These are phyloP conservation scores for Caenorhabditis doughertyi DNA, from an alignment of 2,888 invertebrate genomes.

Conservation along the genomic window DNA sequence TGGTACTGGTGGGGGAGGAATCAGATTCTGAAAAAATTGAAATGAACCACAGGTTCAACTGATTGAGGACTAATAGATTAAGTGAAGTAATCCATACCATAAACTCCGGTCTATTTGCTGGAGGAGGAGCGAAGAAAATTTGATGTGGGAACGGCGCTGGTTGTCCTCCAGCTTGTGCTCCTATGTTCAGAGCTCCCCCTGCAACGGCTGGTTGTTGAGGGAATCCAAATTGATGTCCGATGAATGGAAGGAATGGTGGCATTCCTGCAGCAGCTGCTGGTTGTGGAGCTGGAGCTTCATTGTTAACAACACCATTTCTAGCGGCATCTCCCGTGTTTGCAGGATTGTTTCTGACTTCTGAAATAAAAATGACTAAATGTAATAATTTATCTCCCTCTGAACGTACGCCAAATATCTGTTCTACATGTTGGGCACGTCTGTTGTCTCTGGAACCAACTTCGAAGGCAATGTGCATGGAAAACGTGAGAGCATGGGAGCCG, in stretches of 20 bases:
- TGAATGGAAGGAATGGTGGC: constrained; percentile 68
- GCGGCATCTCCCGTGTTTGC: constrained; percentile 19
- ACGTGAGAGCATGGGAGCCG: constrained; percentile 99
- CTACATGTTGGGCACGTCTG: constrained; percentile 98
- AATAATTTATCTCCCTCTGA: neutral
- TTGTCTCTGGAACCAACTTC: constrained; percentile 99
- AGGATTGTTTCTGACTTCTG: constrained; percentile 41
- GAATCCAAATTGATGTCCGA: constrained; percentile 74
- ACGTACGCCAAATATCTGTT: constrained; percentile 75
- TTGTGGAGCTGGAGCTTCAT: constrained; percentile 23
- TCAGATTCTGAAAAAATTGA: constrained; percentile 25
- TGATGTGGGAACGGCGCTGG: constrained; percentile 74
- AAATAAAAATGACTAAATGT: neutral
- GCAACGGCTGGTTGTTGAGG: constrained; percentile 56
- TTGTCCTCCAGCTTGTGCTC: constrained; percentile 22
- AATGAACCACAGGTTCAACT: neutral
- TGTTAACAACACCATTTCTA: constrained; percentile 26
- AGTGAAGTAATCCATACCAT: constrained; percentile 33
- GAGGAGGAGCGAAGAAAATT: constrained; percentile 55
- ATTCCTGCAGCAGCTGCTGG: constrained; percentile 38
- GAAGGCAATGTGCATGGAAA: constrained; percentile 96
- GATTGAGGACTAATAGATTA: neutral
- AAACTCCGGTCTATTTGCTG: constrained; percentile 60
- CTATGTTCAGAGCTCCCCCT: constrained; percentile 23
- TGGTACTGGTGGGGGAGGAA: constrained; percentile 27